Conservation (phyloP, 2,113 vertebrate species). For the Atrichornis clamosus region DNA sequence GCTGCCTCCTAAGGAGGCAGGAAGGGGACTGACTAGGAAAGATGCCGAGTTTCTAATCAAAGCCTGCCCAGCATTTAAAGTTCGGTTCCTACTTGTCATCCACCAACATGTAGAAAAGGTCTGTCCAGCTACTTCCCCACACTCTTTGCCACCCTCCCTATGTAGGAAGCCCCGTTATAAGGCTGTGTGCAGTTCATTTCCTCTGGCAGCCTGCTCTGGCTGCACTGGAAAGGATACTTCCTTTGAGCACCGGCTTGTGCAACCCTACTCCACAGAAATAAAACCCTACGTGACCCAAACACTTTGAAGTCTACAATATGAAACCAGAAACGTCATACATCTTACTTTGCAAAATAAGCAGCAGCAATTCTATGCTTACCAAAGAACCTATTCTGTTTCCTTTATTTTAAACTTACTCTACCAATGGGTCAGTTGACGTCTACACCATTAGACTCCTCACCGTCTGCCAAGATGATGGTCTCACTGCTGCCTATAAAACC, state of each 20-base stretch:
- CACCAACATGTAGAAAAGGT: background rate
- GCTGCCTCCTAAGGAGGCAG: background rate
- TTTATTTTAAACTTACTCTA: background rate
- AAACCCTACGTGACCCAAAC: background rate
- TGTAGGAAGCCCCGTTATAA: background rate
- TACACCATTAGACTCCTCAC: background rate
- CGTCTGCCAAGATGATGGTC: background rate
- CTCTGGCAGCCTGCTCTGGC: background rate
- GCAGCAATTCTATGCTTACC: background rate
- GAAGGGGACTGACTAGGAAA: background rate
- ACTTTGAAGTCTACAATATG: background rate
- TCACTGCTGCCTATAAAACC: background rate
- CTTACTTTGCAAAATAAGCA: background rate
- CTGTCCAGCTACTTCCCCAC: background rate
- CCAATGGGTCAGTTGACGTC: background rate
- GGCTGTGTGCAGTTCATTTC: background rate
- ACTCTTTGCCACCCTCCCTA: background rate
- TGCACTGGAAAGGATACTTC: background rate
- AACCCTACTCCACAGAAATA: background rate
- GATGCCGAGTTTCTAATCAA: background rate
- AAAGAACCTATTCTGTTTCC: background rate
- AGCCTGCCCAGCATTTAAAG: background rate
- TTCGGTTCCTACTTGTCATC: background rate
- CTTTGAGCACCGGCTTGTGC: fast-evolving
- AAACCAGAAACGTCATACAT: background rate